Base-by-base conservation (phyloP, 2,797 vertebrate species). In the Cuculus canorus region DNA sequence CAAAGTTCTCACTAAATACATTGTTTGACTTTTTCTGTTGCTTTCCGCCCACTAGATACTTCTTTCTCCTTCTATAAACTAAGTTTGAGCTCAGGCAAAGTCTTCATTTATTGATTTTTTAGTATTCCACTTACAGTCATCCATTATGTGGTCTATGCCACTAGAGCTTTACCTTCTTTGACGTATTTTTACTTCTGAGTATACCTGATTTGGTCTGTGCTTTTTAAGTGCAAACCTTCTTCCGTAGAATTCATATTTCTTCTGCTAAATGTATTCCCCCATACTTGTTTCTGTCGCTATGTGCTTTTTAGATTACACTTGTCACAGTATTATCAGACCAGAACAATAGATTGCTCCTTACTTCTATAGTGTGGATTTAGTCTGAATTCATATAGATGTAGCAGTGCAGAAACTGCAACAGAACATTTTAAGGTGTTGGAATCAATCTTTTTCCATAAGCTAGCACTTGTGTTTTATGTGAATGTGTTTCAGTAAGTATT, bases 221-320 rank as follows among this genome's bases (percentile, higher is more conserved):
- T 90, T 86, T 86, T 93, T 79, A 78, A 86, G 76, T 32, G 59
- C n/a, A 65, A 66, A 88, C 52, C 50, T 81, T 41, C n/a, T 82
- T 73, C 43, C 39, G 78, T 2, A 0, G 59, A 94, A 94, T 84
- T 84, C 8, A 14, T 79, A 75, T 48, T 86, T 88, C 70, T 71
- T 93, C 43, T 16, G 45, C 43, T 64, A 84, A 90, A 90, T 86
- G 16, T 45, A 82, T 66, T 78, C 22, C 13, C 4, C 5, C 1
- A 3, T 52, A 48, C 24, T 90, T 79, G 47, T 84, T 90, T 73
- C 76, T 70, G n/a, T 24, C 54, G 57, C 59, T 72, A 18, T 48
- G 24, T 8, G 3, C 43, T 75, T 83, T 81, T 90, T 28, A 76
- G 66, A 88, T 86, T 82, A 84, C 28, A 12, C 59, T 82, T 88